These are phyloP conservation scores for Trissolcus brochymenae DNA, from an alignment of 2,888 invertebrate genomes.

Conservation along the genomic window DNA sequence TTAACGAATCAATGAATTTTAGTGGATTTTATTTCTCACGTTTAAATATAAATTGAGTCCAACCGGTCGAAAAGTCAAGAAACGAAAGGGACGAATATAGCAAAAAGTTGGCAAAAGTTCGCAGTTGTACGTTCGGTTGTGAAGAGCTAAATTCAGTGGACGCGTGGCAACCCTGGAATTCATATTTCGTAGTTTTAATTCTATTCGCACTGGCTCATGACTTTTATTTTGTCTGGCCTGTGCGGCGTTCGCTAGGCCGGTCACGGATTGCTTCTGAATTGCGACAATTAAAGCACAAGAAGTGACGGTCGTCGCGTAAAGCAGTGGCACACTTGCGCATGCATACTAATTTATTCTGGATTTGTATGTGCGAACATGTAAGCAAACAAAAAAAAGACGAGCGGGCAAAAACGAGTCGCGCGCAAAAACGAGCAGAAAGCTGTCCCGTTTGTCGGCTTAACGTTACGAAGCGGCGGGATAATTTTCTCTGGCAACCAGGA, in stretches of 20 bases:
- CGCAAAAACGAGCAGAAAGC: conserved; percentile 44
- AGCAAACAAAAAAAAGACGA: conserved; percentile 42
- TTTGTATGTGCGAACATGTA: conserved; percentile 58
- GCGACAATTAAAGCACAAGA: conserved; percentile 66
- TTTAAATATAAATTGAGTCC: not conserved
- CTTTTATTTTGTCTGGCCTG: conserved; percentile 51
- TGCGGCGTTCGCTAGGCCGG: conserved; percentile 61
- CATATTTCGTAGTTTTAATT: conserved; percentile 60
- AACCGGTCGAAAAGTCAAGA: not conserved
- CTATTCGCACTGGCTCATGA: conserved; percentile 54
- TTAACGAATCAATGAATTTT: too few relatives aligned
- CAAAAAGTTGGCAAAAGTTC: conserved; percentile 20
- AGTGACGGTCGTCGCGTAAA: conserved; percentile 43
- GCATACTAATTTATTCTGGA: conserved; percentile 62
- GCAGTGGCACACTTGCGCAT: conserved; percentile 57
- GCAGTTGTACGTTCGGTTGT: conserved; percentile 19
- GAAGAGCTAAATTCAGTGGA: conserved; percentile 37
- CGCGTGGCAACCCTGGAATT: conserved; percentile 39
- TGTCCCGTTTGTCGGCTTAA: conserved; percentile 57
- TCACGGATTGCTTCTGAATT: conserved; percentile 64
- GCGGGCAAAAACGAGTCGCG: conserved; percentile 2
- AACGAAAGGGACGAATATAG: not conserved
- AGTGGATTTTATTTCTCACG: not conserved
- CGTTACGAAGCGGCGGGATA: conserved; percentile 56
- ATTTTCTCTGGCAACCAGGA: conserved; percentile 56